Base-by-base conservation (phyloP, 2,113 vertebrate genomes). In the Eleginops maclovinus region DNA sequence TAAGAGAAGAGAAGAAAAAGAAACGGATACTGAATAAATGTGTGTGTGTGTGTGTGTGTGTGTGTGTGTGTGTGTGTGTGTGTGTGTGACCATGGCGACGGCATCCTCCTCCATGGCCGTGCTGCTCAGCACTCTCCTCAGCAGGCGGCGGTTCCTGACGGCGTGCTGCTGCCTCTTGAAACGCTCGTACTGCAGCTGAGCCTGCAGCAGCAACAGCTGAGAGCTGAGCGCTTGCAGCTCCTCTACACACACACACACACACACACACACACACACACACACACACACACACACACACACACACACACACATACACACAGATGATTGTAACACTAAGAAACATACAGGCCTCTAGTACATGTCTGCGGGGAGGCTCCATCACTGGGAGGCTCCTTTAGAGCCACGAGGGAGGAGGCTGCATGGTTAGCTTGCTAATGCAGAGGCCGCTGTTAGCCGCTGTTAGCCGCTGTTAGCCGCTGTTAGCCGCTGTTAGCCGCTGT, bases 131-230 rank as follows among this genome's bases (percentile, higher is more conserved):
- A 97, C 96, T 54, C 95, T 94, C 3, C 97, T 93, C 68, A 99
- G 91, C 6, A 99, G 96, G 0, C 98, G 95, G 12, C 98, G 93
- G 91, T 99, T 99, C 31, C 98, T 95, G 14, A 98, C 82, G 0
- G 97, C 98, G 1, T 99, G 98, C 64, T 99, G 98, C 79, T 99
- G 97, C 44, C 98, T 89, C 83, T 98, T 98, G 87, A 98, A 98
- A 6, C 98, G 95, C 36, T 99, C 98, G 0, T 97, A 99, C 82
- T 97, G 85, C 22, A 99, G 77, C 94, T 98, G 97, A 91, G 94
- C 95, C 91, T 99, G 97, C 84, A 99, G 94, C 74, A 99, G 85
- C 4, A 96, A 88, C 91, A 99, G 22, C 82, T 99, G 97, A 87
- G 96, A 97, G 41, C 95, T 95, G 75, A 98, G 92, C 31, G 93